phyloP scores from a whole-genome alignment of 2,888 invertebrate species.

The Drosophila tripunctata region DNA sequence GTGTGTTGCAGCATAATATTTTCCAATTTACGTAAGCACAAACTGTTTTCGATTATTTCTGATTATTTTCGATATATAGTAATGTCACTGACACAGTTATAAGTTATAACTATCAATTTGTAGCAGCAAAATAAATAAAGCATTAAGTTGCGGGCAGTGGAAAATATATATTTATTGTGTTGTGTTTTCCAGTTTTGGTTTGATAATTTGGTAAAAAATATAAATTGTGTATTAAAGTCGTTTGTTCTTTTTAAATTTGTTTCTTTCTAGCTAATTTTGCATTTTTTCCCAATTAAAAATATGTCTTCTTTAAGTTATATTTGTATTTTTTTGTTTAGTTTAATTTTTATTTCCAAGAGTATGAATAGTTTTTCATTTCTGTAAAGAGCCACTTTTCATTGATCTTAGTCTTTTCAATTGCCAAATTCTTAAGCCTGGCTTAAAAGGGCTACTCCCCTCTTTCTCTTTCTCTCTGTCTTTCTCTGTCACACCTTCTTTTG shows the following conservation, averaged over 20 bases:
- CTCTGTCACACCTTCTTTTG: neutral
- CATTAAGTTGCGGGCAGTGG: neutral
- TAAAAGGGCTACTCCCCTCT: neutral
- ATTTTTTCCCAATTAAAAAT: too few species aligned
- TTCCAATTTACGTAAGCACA: conserved; percentile 15
- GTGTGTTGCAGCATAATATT: conserved; percentile 11
- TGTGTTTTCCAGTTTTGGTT: neutral
- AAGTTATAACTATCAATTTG: conserved; percentile 8
- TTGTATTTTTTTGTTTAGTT: neutral
- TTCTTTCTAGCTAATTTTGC: too few species aligned
- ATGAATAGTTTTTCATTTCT: neutral
- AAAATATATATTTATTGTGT: neutral
- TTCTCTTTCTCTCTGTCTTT: neutral
- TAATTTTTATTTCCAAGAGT: neutral
- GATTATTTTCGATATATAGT: conserved; percentile 11
- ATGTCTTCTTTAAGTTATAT: neutral
- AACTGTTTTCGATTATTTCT: conserved; percentile 20
- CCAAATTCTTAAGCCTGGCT: neutral
- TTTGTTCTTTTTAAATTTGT: too few species aligned
- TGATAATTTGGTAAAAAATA: neutral
- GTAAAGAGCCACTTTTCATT: neutral
- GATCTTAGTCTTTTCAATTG: neutral
- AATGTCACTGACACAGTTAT: conserved; percentile 5
- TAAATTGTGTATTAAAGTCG: too few species aligned
- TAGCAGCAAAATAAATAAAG: neutral